Percentiles rank a stretch among this genome's conserved stretches.
These are phyloP conservation scores for Clinocottus analis DNA, from an alignment of 2,113 vertebrate genomes.

Conservation along the genomic window DNA sequence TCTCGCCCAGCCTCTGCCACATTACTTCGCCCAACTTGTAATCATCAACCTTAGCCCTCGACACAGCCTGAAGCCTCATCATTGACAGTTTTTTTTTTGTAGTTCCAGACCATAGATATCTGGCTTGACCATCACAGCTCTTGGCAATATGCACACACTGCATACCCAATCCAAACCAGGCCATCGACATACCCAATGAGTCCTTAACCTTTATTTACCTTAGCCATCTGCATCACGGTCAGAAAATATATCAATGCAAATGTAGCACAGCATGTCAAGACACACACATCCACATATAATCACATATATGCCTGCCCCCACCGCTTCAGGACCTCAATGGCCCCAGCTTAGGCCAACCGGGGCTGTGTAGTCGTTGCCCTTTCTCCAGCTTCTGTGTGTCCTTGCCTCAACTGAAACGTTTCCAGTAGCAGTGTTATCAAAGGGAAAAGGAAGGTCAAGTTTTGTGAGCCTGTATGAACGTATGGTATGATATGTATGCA, in stretches of 20 bases:
- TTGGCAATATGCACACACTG: constrained; percentile 57
- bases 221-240: constrained; percentile 64
- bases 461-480: neutral
- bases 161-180: constrained; percentile 39
- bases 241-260: constrained; percentile 54
- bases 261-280: constrained; percentile 30
- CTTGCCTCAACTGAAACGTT: constrained; percentile 14
- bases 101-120: constrained; percentile 42
- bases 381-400: constrained; percentile 25
- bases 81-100: constrained; percentile 64
- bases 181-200: constrained; percentile 53
- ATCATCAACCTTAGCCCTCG: constrained; percentile 68
- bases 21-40: constrained; percentile 69
- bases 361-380: constrained; percentile 10
- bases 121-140: constrained; percentile 67
- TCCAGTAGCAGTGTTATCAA: neutral
- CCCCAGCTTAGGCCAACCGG: neutral
- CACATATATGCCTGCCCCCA: constrained; percentile 14
- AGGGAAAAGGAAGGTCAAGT: neutral
- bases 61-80: constrained; percentile 68
- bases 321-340: constrained; percentile 26
- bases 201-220: constrained; percentile 65
- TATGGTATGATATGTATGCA: neutral
- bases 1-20: constrained; percentile 73
- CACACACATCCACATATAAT: constrained; percentile 30